phyloP scores from a whole-genome alignment of 2,113 vertebrate genomes.

The Ptyas mucosa region DNA sequence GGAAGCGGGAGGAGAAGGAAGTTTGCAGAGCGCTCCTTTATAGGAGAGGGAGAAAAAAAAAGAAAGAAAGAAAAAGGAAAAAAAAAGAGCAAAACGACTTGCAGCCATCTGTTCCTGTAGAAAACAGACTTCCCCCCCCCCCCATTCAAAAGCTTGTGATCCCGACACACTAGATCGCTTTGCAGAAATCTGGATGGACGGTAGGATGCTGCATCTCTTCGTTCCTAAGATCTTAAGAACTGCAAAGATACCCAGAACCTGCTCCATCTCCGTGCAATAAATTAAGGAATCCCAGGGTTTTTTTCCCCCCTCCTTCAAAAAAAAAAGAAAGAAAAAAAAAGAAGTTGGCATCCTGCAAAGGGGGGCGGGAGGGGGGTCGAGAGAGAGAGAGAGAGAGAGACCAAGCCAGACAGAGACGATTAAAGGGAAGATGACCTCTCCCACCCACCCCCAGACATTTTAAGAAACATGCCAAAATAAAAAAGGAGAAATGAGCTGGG shows the following conservation, averaged over 20 bases:
- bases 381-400: background rate
- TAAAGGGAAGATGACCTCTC: background rate
- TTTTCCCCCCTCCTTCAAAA: fast-evolving
- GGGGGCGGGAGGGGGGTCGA: too few relatives aligned
- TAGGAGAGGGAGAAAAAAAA: background rate
- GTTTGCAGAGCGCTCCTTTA: background rate
- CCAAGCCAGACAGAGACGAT: background rate
- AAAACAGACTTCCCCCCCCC: background rate
- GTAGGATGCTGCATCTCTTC: background rate
- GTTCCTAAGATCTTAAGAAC: background rate
- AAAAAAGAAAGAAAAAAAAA: too few relatives aligned
- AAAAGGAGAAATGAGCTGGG: background rate
- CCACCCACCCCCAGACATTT: background rate
- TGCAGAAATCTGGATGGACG: background rate
- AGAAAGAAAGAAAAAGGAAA: background rate
- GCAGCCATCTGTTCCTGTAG: background rate
- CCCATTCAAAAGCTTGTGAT: background rate
- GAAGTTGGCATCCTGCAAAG: too few relatives aligned
- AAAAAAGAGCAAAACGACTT: background rate
- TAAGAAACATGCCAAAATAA: background rate
- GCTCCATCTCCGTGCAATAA: background rate
- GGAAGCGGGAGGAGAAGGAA: background rate
- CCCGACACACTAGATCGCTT: too few relatives aligned
- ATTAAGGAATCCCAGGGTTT: background rate
- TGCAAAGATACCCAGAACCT: background rate